Evolutionary conservation across 2,113 vertebrate genomes (phyloP).

Genomic region (Blennius ocellaris): DNA sequence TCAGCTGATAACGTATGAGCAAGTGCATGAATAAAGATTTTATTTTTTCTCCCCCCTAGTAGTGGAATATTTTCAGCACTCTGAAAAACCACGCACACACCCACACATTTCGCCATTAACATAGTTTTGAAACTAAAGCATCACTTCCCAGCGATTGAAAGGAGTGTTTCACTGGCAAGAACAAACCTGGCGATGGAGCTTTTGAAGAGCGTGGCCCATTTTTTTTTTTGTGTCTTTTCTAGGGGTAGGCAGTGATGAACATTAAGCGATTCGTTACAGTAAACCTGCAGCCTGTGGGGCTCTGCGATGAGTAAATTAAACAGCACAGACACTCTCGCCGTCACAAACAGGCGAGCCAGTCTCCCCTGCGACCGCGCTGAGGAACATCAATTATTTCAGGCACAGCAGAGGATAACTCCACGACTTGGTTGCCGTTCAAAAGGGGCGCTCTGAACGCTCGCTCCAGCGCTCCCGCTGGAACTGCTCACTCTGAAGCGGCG

Average conservation of each 20-base stretch:
- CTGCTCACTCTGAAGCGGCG: constrained; percentile 56
- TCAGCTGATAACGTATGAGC: too few relatives aligned
- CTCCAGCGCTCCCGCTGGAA: constrained; percentile 48
- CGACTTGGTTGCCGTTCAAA: constrained; percentile 51
- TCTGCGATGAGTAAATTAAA: constrained; percentile 61
- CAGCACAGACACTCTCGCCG: constrained; percentile 39
- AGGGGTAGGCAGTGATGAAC: constrained; percentile 32
- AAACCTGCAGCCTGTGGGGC: constrained; percentile 44
- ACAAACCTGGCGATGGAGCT: constrained; percentile 28
- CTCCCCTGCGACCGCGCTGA: constrained; percentile 56
- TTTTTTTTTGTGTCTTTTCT: constrained; percentile 29
- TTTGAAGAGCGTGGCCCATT: constrained; percentile 39
- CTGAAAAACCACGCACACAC: constrained; percentile 15
- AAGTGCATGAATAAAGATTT: too few relatives aligned
- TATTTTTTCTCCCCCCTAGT: background rate
- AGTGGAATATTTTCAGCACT: constrained; percentile 19
- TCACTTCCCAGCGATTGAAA: constrained; percentile 29
- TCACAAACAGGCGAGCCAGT: constrained; percentile 44
- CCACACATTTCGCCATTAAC: background rate
- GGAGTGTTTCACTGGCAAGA: constrained; percentile 1
- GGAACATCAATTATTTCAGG: constrained; percentile 62
- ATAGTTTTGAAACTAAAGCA: constrained; percentile 13
- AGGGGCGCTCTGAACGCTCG: constrained; percentile 34
- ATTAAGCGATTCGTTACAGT: constrained; percentile 57
- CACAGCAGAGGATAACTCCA: constrained; percentile 55